Percentiles rank a stretch among this genome's conserved stretches.
Conservation (phyloP, 2,888 invertebrate species). For the Orchesellides sinensis region DNA sequence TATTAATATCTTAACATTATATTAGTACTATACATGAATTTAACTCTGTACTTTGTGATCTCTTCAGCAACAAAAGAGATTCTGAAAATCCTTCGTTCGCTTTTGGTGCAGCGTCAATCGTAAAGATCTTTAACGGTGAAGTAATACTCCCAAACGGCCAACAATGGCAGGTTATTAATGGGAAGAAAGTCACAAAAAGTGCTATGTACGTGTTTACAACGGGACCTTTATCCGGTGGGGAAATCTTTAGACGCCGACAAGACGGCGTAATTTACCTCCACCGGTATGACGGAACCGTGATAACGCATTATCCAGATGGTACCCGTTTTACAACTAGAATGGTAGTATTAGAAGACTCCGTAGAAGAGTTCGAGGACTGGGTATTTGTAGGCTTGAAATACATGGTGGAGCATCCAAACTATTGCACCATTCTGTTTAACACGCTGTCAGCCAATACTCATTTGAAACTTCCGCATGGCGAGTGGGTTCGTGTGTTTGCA, state of each 20-base stretch:
- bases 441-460: constrained; percentile 68
- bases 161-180: constrained; percentile 65
- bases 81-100: constrained; percentile 21
- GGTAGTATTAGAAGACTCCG: constrained; percentile 58
- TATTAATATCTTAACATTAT: no score
- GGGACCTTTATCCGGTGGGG: constrained; percentile 67
- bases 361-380: constrained; percentile 69
- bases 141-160: constrained; percentile 68
- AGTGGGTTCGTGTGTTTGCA: constrained; percentile 70
- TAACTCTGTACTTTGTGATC: no score
- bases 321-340: constrained; percentile 71
- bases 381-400: constrained; percentile 70
- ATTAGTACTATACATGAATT: no score
- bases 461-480: constrained; percentile 68
- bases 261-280: constrained; percentile 70
- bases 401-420: constrained; percentile 73
- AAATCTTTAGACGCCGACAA: constrained; percentile 70
- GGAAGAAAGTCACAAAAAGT: constrained; percentile 52
- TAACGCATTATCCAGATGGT: constrained; percentile 69
- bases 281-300: constrained; percentile 70
- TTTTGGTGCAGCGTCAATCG: constrained; percentile 43
- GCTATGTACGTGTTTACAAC: constrained; percentile 70
- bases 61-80: constrained; percentile 43
- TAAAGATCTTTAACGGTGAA: constrained; percentile 70
- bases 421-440: constrained; percentile 69